Evolutionary conservation across 1,140 invertebrate genomes (phyloP).

Genomic region (Papilio machaon): DNA sequence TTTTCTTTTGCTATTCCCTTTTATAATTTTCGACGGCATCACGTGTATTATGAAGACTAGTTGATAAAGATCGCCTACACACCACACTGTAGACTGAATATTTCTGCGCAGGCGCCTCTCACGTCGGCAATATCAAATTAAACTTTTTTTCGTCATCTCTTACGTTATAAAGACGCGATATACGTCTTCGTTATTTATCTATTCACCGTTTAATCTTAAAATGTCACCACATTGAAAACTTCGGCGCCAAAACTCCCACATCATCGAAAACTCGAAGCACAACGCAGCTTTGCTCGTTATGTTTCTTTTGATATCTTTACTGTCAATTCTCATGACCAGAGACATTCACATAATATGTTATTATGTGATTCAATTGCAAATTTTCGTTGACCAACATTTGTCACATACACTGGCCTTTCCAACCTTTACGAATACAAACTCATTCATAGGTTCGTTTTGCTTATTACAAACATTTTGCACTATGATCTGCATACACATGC

Average conservation of each 20-base stretch:
- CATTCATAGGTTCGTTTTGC: not conserved
- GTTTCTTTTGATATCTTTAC: not conserved
- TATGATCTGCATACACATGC: not conserved
- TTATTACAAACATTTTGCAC: not conserved
- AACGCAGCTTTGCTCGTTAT: not conserved
- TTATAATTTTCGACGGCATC: slow-evolving; percentile 22
- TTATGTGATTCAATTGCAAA: not conserved
- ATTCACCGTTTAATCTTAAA: slow-evolving; percentile 16
- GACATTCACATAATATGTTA: not conserved
- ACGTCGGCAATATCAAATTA: slow-evolving; percentile 12
- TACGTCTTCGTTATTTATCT: slow-evolving; percentile 23
- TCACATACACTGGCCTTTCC: not conserved
- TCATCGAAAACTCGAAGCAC: not conserved
- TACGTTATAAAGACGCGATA: slow-evolving; percentile 10
- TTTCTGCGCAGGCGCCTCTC: not conserved
- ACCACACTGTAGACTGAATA: slow-evolving; percentile 62
- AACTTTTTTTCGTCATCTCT: slow-evolving; percentile 28
- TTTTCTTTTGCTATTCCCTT: slow-evolving; percentile 54
- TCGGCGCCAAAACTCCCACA: not conserved
- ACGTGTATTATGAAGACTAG: slow-evolving; percentile 2
- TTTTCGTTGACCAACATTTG: not conserved
- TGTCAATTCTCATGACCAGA: not conserved
- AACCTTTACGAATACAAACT: not conserved
- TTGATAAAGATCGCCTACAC: slow-evolving; percentile 41
- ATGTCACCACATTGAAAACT: slow-evolving; percentile 18